These are phyloP conservation scores for Macrobrachium nipponense DNA, from an alignment of 1,140 invertebrate genomes.

Conservation along the genomic window DNA sequence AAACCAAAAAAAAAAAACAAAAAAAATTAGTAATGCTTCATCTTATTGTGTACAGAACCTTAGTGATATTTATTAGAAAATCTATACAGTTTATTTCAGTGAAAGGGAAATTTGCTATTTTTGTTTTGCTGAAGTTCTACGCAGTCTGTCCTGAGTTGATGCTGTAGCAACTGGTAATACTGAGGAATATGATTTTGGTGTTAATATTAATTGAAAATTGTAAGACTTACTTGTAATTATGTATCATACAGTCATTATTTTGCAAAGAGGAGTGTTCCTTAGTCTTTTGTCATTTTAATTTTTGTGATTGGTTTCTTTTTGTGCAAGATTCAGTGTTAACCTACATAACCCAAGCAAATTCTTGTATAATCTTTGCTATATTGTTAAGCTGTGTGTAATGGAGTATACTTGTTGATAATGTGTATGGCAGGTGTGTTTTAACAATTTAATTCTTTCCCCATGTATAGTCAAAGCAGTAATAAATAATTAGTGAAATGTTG, in stretches of 20 bases:
- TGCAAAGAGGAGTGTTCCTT: conserved; percentile 26
- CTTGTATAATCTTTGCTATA: conserved; percentile 38
- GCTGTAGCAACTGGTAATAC: background rate
- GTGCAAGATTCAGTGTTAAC: conserved; percentile 21
- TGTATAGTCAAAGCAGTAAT: conserved; percentile 18
- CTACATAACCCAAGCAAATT: conserved; percentile 30
- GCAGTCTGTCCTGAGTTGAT: background rate
- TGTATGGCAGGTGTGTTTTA: conserved; percentile 31
- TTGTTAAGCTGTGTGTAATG: conserved; percentile 38
- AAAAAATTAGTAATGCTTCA: too few relatives aligned
- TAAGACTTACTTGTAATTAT: conserved; percentile 2
- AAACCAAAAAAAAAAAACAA: too few relatives aligned
- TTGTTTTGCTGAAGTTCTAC: too few relatives aligned
- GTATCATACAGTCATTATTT: conserved; percentile 19
- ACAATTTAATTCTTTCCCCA: conserved; percentile 4
- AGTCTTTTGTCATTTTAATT: conserved; percentile 13
- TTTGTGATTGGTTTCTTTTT: conserved; percentile 8
- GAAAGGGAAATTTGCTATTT: too few relatives aligned
- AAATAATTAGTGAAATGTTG: conserved; percentile 17
- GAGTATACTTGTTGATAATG: conserved; percentile 40
- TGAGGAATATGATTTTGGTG: conserved; percentile 29
- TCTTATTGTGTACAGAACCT: too few relatives aligned
- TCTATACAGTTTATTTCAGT: too few relatives aligned
- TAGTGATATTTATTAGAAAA: too few relatives aligned
- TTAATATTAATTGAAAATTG: conserved; percentile 33